Evolutionary conservation across 2,797 vertebrate genomes (phyloP), one percentile per base, ranked within the genome.

Genomic region (Lophius americanus): DNA sequence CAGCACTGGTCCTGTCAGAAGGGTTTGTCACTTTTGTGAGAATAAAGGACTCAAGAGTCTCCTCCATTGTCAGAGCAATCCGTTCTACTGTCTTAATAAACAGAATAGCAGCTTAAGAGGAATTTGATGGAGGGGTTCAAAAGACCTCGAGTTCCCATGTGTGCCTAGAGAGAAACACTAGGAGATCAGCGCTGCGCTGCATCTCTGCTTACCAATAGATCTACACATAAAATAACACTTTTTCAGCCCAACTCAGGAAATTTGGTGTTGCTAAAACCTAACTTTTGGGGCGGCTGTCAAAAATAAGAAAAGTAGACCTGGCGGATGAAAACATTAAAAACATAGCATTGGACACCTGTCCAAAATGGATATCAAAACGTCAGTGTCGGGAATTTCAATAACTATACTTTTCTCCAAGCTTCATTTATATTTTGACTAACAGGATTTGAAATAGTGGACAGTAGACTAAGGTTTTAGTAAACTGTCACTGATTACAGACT

Each of bases 1-100:
- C 41, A 47, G n/a, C 64, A 70, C 37, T 2, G 35, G 41, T 64
- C 43, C 55, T 51, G n/a, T 68, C 51, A 64, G 64, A 73, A 75
- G 55, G 52, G 47, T 73, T 65, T 70, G 43, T 76, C 59, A 70
- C 50, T 63, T 43, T n/a, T 10, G 51, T 55, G 35, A 23, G 41
- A 57, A 36, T 37, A 57, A 50, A 37, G 60, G 57, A 70, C 23
- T 49, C 69, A 78, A 12, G 81, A 62, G 64, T 74, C 60, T 50
- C 41, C 75, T 49, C 43, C 57, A 51, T 73, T 53, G 72, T 52
- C 50, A 61, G 67, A 38, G 69, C 36, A 54, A 64, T 51, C 37
- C 55, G 42, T 6, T 55, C 23, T 46, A 5, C 2, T 67, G 9
- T 48, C 7, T 56, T 51, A 51, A 63, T 53, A 48, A 43, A 64